Evolutionary conservation across 1,140 invertebrate genomes (phyloP).

Genomic region (Camponotus pennsylvanicus): DNA sequence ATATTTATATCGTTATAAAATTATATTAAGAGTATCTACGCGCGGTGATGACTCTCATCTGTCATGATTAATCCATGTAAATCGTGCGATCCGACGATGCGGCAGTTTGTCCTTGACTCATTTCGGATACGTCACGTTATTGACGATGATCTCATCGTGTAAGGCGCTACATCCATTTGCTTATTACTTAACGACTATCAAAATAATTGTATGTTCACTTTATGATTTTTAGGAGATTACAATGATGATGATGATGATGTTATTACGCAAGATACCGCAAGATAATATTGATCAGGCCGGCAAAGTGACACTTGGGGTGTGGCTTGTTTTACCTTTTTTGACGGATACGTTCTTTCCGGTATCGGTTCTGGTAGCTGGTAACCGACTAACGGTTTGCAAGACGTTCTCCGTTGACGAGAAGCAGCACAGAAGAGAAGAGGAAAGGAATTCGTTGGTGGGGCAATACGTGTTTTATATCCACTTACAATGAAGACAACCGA

Average conservation of each 20-base stretch:
- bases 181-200: constrained; percentile 5
- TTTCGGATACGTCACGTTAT: constrained; percentile 25
- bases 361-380: constrained; percentile 38
- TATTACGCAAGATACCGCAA: constrained; percentile 5
- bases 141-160: constrained; percentile 39
- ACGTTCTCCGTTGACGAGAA: constrained; percentile 26
- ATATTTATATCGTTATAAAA: not conserved
- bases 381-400: constrained; percentile 42
- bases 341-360: not conserved
- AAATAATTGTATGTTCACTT: not conserved
- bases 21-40: not conserved
- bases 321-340: constrained; percentile 55
- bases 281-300: constrained; percentile 57
- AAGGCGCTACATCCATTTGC: constrained; percentile 4
- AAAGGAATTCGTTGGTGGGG: constrained; percentile 57
- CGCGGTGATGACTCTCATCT: constrained; percentile 8
- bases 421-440: constrained; percentile 36
- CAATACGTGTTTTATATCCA: constrained; percentile 19
- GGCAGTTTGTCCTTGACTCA: constrained; percentile 29
- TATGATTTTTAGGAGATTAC: not conserved
- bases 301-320: constrained; percentile 50
- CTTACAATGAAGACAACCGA: not conserved
- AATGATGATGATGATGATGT: not conserved
- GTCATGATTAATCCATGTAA: constrained; percentile 9
- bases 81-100: not conserved